Evolutionary conservation across 2,888 invertebrate genomes (phyloP), one percentile per base, ranked within the genome.

Genomic region (Eubasilissa splendida): DNA sequence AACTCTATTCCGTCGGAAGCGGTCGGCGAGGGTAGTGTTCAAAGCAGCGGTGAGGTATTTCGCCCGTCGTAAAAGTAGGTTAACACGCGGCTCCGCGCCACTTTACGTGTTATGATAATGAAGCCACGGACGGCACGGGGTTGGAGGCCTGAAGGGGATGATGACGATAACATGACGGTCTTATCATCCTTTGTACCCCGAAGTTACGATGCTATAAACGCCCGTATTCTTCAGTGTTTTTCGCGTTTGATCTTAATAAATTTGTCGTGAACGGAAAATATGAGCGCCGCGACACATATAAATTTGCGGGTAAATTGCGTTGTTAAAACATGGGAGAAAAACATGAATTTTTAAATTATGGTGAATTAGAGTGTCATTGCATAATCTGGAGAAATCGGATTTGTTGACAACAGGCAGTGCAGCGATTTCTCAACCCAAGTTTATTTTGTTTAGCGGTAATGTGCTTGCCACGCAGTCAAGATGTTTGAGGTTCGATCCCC

Each of bases 51-150:
- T 76, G 76, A 63, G 53, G 75, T 14, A 60, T 68, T 74, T 33
- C 77, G 70, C 54, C 58, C 70, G 54, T 79, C 79, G 79, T 79
- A 79, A 79, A 81, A 70, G 22, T 70, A 70, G 70, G 70, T 70
- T 70, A 70, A 70, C 79, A 82, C 77, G 66, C 79, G 68, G 79
- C 59, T 52, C 60, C 63, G 33, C 52, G 73, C 73, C 73, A 80
- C 75, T 80, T 76, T 76, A 68, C 77, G 68, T 77, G 77, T 77
- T 77, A 77, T 77, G 70, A 59, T 77, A 77, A 77, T 77, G 77
- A 77, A 77, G 77, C 70, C 74, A 74, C 74, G 58, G 42, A 74
- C 42, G 14, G 58, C 52, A 31, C 70, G 53, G 8, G 50, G 54
- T 3, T 53, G 7, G 68, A n/a, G 14, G 58, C 33, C 10, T 22